Evolutionary conservation across 2,888 invertebrate species (phyloP), one percentile per base, ranked within the genome.

Genomic region (Netelia melanura): DNA sequence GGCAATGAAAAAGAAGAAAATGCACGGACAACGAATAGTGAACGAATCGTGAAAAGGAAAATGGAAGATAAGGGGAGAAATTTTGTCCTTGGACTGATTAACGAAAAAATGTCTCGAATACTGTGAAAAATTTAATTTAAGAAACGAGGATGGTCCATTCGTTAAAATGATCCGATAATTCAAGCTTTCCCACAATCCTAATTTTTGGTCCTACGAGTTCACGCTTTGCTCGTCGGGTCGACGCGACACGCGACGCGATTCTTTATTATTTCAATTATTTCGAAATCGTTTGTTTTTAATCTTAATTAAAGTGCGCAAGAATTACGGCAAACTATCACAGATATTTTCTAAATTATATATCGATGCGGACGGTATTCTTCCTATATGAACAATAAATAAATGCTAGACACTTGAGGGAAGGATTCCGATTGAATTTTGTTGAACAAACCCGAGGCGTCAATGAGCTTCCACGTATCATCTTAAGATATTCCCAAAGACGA

Each of bases 251-350:
- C 30, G 30, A 3, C 30, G 38, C 38, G 5, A 38, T 43, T 64
- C 0, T 65, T 25, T 2, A 25, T 44, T n/a, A 43, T 68, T 70
- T 43, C 1, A 2, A 30, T 61, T 61, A 0, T 70, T 44, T 52
- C 43, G 38, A 44, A 56, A 52, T 44, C 58, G 43, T 9, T 38
- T 6, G 6, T 6, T 6, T 38, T 6, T 38, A 38, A 38, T 38
- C 6, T 38, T 38, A 38, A 38, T 38, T 38, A 38, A 38, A 5
- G 6, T 38, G 6, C 5, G 38, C 38, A 58, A 80, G 67, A 74
- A 21, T 43, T n/a, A 64, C 48, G 48, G 3, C 14, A 77, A 23
- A 84, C 87, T 88, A 88, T 88, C 88, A 88, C 88, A 88, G 88
- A 87, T 82, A 61, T 81, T 52, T 72, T 84, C 81, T 81, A 78